These are phyloP conservation scores for Sardinella longiceps DNA, from an alignment of 2,797 vertebrate genomes.

Conservation along the genomic window DNA sequence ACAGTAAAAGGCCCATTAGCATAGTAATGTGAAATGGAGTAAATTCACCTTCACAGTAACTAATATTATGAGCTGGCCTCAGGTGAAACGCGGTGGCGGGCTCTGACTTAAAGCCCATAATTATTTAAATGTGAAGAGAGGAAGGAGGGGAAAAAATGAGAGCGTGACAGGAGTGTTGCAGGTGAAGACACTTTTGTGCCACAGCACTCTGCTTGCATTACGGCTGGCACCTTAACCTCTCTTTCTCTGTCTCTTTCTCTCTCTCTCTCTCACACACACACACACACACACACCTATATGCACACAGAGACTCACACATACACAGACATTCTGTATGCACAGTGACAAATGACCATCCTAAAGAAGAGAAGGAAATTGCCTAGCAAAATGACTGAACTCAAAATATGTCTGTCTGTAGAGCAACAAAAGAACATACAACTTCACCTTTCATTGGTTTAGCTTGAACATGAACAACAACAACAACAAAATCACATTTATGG, in stretches of 20 bases:
- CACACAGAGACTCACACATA: background rate
- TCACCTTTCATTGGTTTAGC: background rate
- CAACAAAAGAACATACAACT: background rate
- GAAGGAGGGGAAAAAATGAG: background rate
- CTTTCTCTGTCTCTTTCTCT: too few relatives aligned
- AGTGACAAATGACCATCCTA: too few relatives aligned
- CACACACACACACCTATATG: background rate
- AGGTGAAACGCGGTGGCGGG: conserved; percentile 34
- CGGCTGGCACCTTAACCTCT: too few relatives aligned
- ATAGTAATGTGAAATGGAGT: conserved; percentile 53
- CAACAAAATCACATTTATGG: background rate
- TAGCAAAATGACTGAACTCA: background rate
- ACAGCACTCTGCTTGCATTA: background rate
- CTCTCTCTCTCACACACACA: background rate
- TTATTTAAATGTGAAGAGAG: conserved; percentile 56
- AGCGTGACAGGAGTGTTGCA: background rate
- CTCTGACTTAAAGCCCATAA: conserved; percentile 32
- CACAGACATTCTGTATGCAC: background rate
- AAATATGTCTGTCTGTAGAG: background rate
- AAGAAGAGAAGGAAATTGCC: background rate
- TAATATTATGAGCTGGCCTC: conserved; percentile 49
- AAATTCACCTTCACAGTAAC: conserved; percentile 57
- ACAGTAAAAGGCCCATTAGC: conserved; percentile 55
- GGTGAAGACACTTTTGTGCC: background rate
- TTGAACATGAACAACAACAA: background rate